These are phyloP conservation scores for Pyrrhosoma nymphula DNA, from an alignment of 2,888 invertebrate species.

Conservation along the genomic window DNA sequence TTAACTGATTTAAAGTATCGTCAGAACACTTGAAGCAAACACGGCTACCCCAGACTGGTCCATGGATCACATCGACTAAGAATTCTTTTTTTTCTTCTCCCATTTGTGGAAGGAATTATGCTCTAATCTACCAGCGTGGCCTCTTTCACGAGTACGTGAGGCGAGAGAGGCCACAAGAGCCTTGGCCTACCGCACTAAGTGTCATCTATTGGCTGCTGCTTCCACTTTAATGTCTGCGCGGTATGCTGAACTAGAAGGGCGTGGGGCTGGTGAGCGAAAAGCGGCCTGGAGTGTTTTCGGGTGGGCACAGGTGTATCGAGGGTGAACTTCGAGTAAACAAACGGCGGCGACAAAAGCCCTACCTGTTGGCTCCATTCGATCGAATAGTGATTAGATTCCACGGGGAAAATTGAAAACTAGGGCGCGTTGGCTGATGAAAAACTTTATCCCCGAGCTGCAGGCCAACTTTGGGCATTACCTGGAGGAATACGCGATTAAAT, in stretches of 20 bases:
- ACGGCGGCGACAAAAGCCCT: conserved; percentile 1
- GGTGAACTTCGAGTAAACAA: background rate
- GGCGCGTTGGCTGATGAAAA: background rate
- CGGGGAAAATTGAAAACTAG: background rate
- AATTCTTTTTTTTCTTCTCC: background rate
- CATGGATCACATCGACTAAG: background rate
- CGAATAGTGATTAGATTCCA: background rate
- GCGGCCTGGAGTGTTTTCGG: conserved; percentile 13
- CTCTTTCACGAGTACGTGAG: background rate
- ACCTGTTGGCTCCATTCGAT: conserved; percentile 33
- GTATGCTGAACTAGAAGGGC: background rate
- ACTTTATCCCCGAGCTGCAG: background rate
- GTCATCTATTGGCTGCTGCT: background rate
- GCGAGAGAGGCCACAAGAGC: background rate
- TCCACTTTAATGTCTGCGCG: background rate
- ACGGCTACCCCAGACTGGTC: background rate
- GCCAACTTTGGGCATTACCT: too few relatives aligned
- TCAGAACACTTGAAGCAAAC: too few relatives aligned
- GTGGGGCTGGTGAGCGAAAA: background rate
- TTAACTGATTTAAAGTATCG: too few relatives aligned
- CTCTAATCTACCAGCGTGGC: background rate
- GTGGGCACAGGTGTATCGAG: conserved; percentile 19
- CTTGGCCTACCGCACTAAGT: background rate
- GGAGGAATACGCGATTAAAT: too few relatives aligned
- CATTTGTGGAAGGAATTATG: background rate